A percentile compares a stretch with the other conserved stretches of the same genome.
phyloP scores from a whole-genome alignment of 1,140 invertebrate genomes.

The Pseudomyrmex cubaensis region DNA sequence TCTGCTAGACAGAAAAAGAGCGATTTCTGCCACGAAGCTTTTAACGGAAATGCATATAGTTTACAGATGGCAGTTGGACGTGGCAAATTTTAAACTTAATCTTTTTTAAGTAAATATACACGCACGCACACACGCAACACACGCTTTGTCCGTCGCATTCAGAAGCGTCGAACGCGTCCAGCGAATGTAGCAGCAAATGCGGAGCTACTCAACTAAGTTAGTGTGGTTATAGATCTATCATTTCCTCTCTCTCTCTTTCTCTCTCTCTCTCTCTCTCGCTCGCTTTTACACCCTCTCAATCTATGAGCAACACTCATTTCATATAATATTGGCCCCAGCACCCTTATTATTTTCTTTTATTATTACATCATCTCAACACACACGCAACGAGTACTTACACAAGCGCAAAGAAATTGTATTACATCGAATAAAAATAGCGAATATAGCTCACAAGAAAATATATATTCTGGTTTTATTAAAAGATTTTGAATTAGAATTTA shows the following conservation, averaged over 20 bases:
- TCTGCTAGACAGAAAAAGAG: conserved; percentile 23
- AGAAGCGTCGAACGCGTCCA: conserved; percentile 42
- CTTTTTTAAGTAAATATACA: conserved; percentile 26
- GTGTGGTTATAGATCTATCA: conserved; percentile 51
- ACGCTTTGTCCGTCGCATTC: conserved; percentile 49
- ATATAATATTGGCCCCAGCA: conserved; percentile 79
- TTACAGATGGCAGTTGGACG: conserved; percentile 53
- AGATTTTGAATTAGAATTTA: too few relatives aligned
- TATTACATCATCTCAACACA: conserved; percentile 65
- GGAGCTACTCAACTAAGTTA: conserved; percentile 51
- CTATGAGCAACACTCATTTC: conserved; percentile 72
- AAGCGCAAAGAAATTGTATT: conserved; percentile 14
- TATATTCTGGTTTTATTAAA: not conserved
- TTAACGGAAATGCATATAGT: conserved; percentile 64
- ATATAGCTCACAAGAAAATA: not conserved
- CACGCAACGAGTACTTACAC: conserved; percentile 13
- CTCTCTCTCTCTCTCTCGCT: not conserved
- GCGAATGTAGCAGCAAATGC: conserved; percentile 58
- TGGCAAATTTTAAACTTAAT: conserved; percentile 33
- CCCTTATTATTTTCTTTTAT: conserved; percentile 73
- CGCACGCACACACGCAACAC: not conserved
- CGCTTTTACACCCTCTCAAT: conserved; percentile 56
- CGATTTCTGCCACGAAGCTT: conserved; percentile 57
- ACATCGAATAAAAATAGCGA: not conserved
- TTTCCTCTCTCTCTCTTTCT: conserved; percentile 34